These are phyloP conservation scores for Monomorium pharaonis DNA, from an alignment of 1,140 invertebrate species.

Conservation along the genomic window DNA sequence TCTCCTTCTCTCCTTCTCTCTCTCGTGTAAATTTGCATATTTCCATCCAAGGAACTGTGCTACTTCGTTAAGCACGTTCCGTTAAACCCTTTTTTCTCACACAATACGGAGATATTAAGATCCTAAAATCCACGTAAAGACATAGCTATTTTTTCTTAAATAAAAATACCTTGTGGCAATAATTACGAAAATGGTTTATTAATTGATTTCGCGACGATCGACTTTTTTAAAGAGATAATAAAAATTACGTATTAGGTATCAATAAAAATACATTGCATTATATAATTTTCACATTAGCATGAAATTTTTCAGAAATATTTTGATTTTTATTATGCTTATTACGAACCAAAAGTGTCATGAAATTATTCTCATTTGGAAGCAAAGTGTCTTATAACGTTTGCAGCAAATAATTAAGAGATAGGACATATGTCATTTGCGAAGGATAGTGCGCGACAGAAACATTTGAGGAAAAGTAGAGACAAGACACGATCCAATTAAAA, in stretches of 20 bases:
- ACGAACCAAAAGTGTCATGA: neutral
- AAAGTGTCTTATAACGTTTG: neutral
- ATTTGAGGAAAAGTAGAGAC: neutral
- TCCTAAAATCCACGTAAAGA: neutral
- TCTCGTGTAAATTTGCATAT: constrained; percentile 74
- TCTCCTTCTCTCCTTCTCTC: neutral
- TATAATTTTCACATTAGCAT: neutral
- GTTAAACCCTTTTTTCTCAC: neutral
- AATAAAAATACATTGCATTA: neutral
- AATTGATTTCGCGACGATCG: neutral
- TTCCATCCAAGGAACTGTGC: constrained; percentile 46
- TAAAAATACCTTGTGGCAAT: neutral
- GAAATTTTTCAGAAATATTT: neutral
- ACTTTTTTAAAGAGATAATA: neutral
- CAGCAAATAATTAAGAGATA: neutral
- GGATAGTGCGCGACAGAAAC: neutral
- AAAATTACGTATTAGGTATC: no score
- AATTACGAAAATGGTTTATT: neutral
- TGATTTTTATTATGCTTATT: neutral
- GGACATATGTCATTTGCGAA: no score
- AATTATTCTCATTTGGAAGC: neutral
- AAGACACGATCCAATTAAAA: neutral
- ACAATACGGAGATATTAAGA: neutral
- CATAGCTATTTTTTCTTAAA: neutral
- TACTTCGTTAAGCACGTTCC: constrained; percentile 25